Base-by-base conservation (phyloP, 2,113 vertebrate species). In the Ardeotis arabs region DNA sequence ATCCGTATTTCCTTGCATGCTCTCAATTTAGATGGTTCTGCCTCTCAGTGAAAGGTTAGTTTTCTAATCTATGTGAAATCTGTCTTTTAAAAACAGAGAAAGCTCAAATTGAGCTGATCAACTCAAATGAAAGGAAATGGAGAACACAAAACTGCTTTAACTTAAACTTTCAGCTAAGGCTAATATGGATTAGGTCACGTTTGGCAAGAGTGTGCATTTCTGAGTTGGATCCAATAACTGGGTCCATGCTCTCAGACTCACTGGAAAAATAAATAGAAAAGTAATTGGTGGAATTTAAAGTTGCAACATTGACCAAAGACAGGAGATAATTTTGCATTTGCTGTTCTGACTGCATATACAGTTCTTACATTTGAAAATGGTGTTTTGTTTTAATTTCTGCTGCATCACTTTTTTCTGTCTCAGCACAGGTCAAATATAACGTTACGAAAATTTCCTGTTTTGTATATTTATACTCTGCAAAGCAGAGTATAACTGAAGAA, bases 41-140 rank as follows among this genome's bases (percentile, higher is more conserved):
- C 33, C 41, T 75, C 45, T 84, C 53, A 87, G 39, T 25, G 50
- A 67, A 89, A 87, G 41, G 74, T 84, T 86, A 53, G 41, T 72
- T 90, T 93, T 80, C 28, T 91, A 74, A 84, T 92, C 63, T 69
- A 41, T 63, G 50, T 74, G 16, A 92, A 93, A 88, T 70, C 22
- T 81, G 15, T 70, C 35, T 87, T 89, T 93, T 80, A 52, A 56
- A 95, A 85, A 24, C 23, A 68, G 69, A 37, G n/a, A 55, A 88
- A 73, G 53, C 66, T 87, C 49, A 91, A 89, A 79, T 91, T 69
- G 87, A 89, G 39, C 58, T 66, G 45, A 94, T 93, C 25, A 83
- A 55, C 27, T 83, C 37, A 88, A 93, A 88, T 90, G 68, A 90
- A 94, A 83, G 84, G 66, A 91, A 93, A 91, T 52, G 39, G 85